phyloP scores from a whole-genome alignment of 2,797 vertebrate genomes.

The Rhabdophis nuchalis region DNA sequence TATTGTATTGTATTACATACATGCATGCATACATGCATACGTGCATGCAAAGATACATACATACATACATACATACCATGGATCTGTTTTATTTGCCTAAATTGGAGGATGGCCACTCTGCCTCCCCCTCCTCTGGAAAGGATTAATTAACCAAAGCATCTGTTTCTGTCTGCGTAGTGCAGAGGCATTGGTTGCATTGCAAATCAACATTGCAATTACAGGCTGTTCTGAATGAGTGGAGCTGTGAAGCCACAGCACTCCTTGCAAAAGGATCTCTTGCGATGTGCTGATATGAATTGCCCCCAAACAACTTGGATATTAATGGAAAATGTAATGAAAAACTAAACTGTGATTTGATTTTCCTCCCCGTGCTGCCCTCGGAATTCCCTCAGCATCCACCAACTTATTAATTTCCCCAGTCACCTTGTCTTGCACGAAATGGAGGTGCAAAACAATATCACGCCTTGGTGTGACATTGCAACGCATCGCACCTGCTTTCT shows the following conservation, averaged over 20 bases:
- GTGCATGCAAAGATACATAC: too few relatives aligned
- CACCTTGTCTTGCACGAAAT: not conserved
- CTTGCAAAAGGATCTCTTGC: not conserved
- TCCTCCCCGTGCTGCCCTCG: conserved; percentile 20
- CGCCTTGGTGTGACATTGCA: conserved; percentile 11
- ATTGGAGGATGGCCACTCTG: not conserved
- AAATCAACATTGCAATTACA: not conserved
- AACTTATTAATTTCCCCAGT: conserved; percentile 50
- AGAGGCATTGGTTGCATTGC: not conserved
- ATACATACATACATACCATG: too few relatives aligned
- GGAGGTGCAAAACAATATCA: not conserved
- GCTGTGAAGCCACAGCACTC: not conserved
- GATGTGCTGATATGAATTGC: conserved; percentile 38
- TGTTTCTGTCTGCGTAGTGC: not conserved
- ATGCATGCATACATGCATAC: too few relatives aligned
- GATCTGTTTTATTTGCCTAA: not conserved
- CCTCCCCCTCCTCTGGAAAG: not conserved
- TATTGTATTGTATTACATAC: too few relatives aligned
- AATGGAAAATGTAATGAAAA: conserved; percentile 76
- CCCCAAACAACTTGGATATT: conserved; percentile 74
- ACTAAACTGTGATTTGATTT: conserved; percentile 70
- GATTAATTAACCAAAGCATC: not conserved
- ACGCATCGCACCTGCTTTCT: not conserved
- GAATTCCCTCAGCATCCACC: conserved; percentile 38
- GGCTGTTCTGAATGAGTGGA: not conserved